Base-by-base conservation (phyloP, 2,797 vertebrate genomes). In the Sebastes taczanowskii region DNA sequence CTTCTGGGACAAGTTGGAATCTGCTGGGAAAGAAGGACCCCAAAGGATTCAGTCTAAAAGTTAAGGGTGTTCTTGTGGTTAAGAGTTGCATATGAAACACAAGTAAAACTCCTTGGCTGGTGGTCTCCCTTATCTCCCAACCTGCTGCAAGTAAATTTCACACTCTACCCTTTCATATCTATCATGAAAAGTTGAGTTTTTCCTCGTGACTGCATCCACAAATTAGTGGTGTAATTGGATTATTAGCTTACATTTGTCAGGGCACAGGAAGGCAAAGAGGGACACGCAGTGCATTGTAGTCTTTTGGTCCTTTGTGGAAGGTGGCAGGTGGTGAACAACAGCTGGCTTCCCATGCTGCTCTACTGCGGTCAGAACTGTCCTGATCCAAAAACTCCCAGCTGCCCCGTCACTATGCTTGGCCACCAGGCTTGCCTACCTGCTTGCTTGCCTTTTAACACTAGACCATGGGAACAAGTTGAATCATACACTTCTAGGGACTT, bases 251-350 rank as follows among this genome's bases (percentile, higher is more conserved):
- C 88, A 89, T 86, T 87, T 90, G 89, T 93, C 56, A 80, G 88
- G 91, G 78, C 83, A 75, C 76, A 8, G 52, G 42, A 68, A 83
- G 84, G 64, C 76, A 66, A 49, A 83, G 42, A 79, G 74, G 63
- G 76, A 84, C 86, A 85, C 1, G 20, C 23, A 3, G 77, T 60
- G 63, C 35, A 16, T 32, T 80, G 83, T 82, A 63, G 83, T 70
- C 58, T 80, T 38, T 29, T 34, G 53, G 60, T 71, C 80, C 82
- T 91, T 77, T 82, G 87, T 89, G 77, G 60, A 71, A 66, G 71
- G 74, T 71, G 86, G 78, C 91, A 94, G 91, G 89, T 92, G 92
- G 89, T 82, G 74, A 82, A 81, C 78, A 90, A 83, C 92, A 94
- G 91, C 92, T 93, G 91, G 84, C 61, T 83, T 80, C 82, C 79